A percentile compares a stretch with the other conserved stretches of the same genome.
These are phyloP conservation scores for Typhlomys cinereus DNA, from an alignment of 2,113 vertebrate species.

Conservation along the genomic window DNA sequence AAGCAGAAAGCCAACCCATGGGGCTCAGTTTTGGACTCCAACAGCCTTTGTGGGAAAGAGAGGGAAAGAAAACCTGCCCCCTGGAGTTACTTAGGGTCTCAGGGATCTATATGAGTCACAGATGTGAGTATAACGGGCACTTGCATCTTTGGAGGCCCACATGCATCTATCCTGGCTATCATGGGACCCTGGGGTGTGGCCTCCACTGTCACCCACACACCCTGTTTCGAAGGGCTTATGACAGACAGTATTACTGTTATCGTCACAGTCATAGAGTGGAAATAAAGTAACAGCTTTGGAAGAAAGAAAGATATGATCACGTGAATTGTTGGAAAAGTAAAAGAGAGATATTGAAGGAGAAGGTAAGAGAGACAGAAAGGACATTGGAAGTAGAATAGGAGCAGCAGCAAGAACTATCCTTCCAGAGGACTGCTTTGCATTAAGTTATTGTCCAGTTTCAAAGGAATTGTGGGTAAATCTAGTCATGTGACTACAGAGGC, in stretches of 20 bases:
- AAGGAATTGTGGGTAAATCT: background rate
- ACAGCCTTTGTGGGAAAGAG: background rate
- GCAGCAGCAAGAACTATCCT: background rate
- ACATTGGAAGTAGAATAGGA: background rate
- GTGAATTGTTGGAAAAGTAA: background rate
- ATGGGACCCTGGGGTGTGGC: background rate
- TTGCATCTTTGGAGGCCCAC: background rate
- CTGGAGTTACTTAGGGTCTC: background rate
- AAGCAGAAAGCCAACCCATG: background rate
- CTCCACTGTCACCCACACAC: background rate
- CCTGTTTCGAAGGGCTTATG: background rate
- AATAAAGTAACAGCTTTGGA: background rate
- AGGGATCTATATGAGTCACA: background rate
- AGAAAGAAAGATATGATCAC: constrained; percentile 2
- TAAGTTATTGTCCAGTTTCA: background rate
- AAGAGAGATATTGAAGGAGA: background rate
- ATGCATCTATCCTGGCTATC: background rate
- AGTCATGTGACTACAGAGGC: background rate
- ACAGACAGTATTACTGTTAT: accelerated
- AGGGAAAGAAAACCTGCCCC: background rate
- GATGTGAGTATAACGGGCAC: background rate
- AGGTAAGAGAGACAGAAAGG: background rate
- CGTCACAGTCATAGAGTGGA: background rate
- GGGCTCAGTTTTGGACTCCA: background rate
- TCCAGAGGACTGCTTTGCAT: background rate